A percentile compares a stretch with the other conserved stretches of the same genome.
Conservation (phyloP, 2,888 invertebrate species). For the Heterodera filipjevi region DNA sequence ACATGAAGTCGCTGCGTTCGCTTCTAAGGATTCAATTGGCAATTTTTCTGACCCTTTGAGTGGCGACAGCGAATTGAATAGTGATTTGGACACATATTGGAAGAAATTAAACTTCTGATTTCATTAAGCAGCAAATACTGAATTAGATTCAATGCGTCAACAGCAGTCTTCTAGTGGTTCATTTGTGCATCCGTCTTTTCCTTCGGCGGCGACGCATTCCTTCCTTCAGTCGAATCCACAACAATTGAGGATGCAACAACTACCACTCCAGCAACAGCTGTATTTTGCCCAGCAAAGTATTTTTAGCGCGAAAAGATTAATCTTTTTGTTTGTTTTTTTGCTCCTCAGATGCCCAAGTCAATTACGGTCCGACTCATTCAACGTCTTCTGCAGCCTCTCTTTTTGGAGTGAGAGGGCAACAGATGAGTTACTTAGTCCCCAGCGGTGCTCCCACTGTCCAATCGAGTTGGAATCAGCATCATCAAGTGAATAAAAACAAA, state of each 20-base stretch:
- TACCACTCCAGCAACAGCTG: neutral
- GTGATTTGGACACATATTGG: neutral
- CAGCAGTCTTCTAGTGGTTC: neutral
- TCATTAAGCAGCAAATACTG: neutral
- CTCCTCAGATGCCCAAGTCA: neutral
- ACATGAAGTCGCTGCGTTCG: conserved; percentile 20
- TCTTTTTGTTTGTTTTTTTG: neutral
- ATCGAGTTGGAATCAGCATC: conserved; percentile 17
- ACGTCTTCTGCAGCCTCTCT: neutral
- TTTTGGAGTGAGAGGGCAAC: neutral
- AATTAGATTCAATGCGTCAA: neutral
- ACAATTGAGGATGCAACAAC: neutral
- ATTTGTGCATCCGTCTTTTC: neutral
- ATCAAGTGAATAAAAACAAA: neutral
- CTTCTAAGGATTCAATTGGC: neutral
- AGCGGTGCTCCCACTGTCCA: neutral
- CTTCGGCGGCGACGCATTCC: neutral
- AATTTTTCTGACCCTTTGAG: too few species aligned
- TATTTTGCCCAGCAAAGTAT: neutral
- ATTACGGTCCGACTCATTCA: neutral
- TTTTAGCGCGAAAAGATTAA: too few species aligned
- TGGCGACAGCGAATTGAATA: neutral
- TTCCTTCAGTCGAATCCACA: neutral
- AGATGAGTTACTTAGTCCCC: neutral
- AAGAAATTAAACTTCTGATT: neutral